phyloP scores from a whole-genome alignment of 2,888 invertebrate genomes.

The Gastracanthus pulcherrimus region DNA sequence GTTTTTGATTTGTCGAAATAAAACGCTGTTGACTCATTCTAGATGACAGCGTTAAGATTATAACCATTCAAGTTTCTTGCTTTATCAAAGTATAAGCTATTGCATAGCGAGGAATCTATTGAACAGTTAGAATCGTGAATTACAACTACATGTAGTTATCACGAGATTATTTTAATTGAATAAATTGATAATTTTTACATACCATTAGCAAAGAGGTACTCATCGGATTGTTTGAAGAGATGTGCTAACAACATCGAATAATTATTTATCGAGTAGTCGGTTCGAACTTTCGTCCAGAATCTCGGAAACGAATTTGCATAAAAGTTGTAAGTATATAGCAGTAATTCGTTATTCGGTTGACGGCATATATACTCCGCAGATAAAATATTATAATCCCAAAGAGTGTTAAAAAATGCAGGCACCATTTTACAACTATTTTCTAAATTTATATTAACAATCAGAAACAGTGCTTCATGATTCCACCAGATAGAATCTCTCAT shows the following conservation, averaged over 20 bases:
- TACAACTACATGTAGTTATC: too few species aligned
- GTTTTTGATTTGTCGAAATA: too few species aligned
- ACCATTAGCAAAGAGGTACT: not conserved
- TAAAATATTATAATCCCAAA: not conserved
- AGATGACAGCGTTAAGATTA: too few species aligned
- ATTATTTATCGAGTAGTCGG: not conserved
- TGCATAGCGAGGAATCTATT: too few species aligned
- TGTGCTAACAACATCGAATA: not conserved
- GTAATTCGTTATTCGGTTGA: not conserved
- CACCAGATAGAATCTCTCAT: conserved; percentile 1
- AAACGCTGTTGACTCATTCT: too few species aligned
- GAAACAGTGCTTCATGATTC: not conserved
- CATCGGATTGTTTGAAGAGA: not conserved
- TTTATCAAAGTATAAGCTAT: too few species aligned
- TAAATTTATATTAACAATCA: not conserved
- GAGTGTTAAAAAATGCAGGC: not conserved
- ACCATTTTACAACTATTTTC: not conserved
- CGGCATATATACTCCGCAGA: not conserved
- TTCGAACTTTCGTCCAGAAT: not conserved
- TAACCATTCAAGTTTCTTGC: too few species aligned
- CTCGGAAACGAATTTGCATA: not conserved
- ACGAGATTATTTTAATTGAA: too few species aligned
- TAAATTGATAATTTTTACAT: too few species aligned
- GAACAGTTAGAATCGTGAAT: too few species aligned
- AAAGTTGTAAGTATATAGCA: not conserved